Evolutionary conservation across 2,888 invertebrate species (phyloP), one percentile per base, ranked within the genome.

Genomic region (Rhyacophila evoluta): DNA sequence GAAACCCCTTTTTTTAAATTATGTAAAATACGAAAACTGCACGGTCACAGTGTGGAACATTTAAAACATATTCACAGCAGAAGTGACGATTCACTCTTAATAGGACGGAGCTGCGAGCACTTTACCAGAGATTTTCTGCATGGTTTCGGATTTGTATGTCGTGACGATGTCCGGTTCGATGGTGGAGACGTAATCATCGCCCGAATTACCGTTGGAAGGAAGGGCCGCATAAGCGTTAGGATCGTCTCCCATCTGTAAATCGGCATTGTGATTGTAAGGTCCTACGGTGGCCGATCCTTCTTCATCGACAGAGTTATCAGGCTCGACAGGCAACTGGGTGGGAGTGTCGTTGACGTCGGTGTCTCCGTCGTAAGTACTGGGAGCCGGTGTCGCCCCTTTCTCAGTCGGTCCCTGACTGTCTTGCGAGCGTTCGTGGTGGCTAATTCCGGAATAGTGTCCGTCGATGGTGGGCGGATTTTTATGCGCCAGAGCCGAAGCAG

Each of bases 391-490:
- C 10, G 74, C 80, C 71, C 72, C 83, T 67, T 79, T 81, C 67
- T 82, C 82, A n/a, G 76, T 55, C 39, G 71, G 75, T 25, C 75
- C 78, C 73, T 81, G 80, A 27, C 37, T 76, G 19, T 86, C 85
- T 38, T 85, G 84, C 1, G 84, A 82, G 71, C 84, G 83, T 0
- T 84, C 83, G 15, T 82, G 83, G 5, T 84, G 83, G 75, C 89
- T 89, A 55, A 89, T 89, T 12, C 91, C 90, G 78, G 91, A 91
- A 85, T 92, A 92, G 83, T 92, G 90, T 67, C 91, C 91, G 84
- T 92, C 88, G 81, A 92, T 91, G 85, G 92, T 91, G 36, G 91
- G 92, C 27, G 91, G 89, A 75, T 91, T 88, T 82, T 91, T 90
- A 36, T 89, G 85, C 74, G 85, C 86, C 73, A 87, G 84, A 12